Conservation (phyloP, 2,113 vertebrate genomes). For the Mesocricetus auratus region DNA sequence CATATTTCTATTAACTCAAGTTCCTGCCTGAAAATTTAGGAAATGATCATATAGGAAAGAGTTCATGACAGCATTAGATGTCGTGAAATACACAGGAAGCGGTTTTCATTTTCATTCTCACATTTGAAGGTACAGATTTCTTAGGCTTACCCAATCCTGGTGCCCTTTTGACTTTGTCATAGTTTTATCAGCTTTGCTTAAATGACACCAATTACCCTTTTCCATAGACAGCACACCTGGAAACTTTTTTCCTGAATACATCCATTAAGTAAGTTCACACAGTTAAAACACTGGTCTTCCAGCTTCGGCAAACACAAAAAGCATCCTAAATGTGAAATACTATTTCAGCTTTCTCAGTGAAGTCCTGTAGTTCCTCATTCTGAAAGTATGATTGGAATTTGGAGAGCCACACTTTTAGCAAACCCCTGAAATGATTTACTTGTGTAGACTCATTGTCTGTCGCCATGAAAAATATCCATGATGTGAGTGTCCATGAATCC, state of each 20-base stretch:
- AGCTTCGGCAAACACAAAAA: neutral
- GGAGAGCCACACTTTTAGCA: neutral
- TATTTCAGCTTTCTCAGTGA: neutral
- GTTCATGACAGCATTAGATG: neutral
- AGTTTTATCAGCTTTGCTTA: neutral
- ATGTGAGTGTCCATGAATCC: neutral
- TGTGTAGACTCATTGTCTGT: neutral
- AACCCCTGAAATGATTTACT: neutral
- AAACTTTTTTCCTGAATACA: neutral
- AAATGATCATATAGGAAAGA: neutral
- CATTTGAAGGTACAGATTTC: neutral
- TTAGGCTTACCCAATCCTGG: neutral
- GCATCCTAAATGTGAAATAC: neutral
- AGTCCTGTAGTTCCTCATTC: neutral
- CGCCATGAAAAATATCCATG: neutral
- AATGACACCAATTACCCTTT: neutral
- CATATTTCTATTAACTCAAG: neutral
- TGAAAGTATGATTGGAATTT: neutral
- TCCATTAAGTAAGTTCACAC: neutral
- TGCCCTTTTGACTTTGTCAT: neutral
- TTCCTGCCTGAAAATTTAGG: neutral
- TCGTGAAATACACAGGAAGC: neutral
- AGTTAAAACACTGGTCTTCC: neutral
- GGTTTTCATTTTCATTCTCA: neutral
- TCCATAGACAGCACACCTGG: neutral